Evolutionary conservation across 2,888 invertebrate genomes (phyloP), one percentile per base, ranked within the genome.

Genomic region (Spodoptera exigua): DNA sequence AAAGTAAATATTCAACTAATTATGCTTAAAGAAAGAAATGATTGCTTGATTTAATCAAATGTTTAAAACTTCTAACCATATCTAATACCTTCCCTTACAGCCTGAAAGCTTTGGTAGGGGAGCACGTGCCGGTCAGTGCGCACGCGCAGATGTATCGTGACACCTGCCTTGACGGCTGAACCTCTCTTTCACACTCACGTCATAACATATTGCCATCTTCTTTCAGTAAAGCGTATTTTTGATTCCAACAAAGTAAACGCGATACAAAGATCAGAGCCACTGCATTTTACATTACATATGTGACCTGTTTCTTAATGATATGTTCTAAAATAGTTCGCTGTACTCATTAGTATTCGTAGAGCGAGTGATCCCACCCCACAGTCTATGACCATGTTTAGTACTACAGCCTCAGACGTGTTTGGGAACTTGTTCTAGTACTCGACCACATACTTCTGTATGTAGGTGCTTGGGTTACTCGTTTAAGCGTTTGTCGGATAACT

Each of bases 61-160:
- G 36, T 14, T 32, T 2, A 7, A 41, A 36, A 44, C 48, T 27
- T 63, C 56, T 71, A 70, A 69, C 47, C 55, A 27, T 44, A 34
- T 70, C 60, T 66, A 73, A 64, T 37, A 57, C 41, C 56, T 41
- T 48, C 43, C 37, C 72, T 76, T 78, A 83, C 82, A 79, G 74
- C 61, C 81, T 84, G 85, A 87, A 88, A 88, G 79, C 79, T 84
- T 77, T 79, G 78, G 81, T 77, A 70, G 75, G 73, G 84, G 81
- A 85, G 91, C 93, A 91, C 93, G 93, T 92, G 93, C 93, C 88
- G 86, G 85, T 83, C 88, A 88, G 81, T 86, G 85, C 86, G 85
- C 83, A 85, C 80, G 87, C 92, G 93, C 93, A 94, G 93, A 93
- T 94, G 93, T 92, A 84, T 83, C 78, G 83, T 76, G 87, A 92